Base-by-base conservation (phyloP, 2,888 invertebrate species). In the Drosophila glabriapex region DNA sequence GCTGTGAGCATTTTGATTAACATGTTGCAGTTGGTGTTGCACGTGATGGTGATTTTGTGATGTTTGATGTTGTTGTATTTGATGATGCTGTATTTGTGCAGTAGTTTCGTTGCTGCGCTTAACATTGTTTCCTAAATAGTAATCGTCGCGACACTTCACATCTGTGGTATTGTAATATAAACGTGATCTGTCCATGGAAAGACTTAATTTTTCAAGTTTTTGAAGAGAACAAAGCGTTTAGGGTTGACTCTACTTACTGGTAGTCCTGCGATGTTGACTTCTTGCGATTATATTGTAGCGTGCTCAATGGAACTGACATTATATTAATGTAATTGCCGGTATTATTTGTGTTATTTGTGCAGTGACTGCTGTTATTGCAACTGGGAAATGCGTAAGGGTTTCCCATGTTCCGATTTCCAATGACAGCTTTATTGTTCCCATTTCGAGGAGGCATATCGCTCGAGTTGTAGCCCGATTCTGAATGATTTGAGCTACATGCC, bases 251-350 rank as follows among this genome's bases (percentile, higher is more conserved):
- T 29, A 91, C 93, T 92, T 85, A 93, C 93, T 93, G 93, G 81
- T 93, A 93, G 73, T 93, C 93, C 75, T 93, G 93, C 64, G 93
- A 85, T 73, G 92, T 87, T 74, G 92, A 84, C 85, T 93, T 93
- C 76, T 93, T 90, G 54, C 93, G 92, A 85, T 93, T 92, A 84
- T 93, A 93, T 79, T 93, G 93, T 67, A 93, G 74, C 1, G 91
- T 84, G 63, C 92, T 93, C 75, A 93, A 78, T 60, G 93, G 92
- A 74, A 93, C 92, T 49, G 93, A 91, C 91, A 93, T 92, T 68
- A 93, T 91, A 82, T 93, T 93, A 75, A 93, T 93, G 79, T 92
- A 93, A 83, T 92, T 93, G 70, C 92, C 86, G 52, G 86, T 60
- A 72, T 65, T 89, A 67, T 65, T 76, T 19, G 60, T 37, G 53